Evolutionary conservation across 2,888 invertebrate species (phyloP).

Genomic region (Cephus pulcher): DNA sequence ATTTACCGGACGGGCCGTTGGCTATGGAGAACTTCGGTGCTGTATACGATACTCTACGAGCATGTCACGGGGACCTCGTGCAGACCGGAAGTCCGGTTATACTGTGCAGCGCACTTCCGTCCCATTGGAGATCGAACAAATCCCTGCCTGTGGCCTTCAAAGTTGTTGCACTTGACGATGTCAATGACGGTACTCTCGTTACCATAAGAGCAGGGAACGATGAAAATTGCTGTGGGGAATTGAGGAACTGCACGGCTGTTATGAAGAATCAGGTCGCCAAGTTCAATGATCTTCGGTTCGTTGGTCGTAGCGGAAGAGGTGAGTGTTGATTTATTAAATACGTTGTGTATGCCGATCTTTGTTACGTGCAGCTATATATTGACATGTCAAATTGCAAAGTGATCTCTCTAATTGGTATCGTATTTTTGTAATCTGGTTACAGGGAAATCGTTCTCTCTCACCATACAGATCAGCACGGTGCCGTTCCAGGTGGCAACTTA

Average conservation of each 20-base stretch:
- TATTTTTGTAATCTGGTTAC: constrained; percentile 40
- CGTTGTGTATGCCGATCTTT: not conserved
- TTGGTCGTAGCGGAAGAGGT: constrained; percentile 97
- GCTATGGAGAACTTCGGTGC: constrained; percentile 82
- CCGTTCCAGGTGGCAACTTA: constrained; percentile 92
- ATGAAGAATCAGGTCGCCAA: constrained; percentile 99
- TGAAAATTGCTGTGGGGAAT: constrained; percentile 95
- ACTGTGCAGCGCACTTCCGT: constrained; percentile 92
- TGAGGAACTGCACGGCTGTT: constrained; percentile 92
- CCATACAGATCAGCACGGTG: constrained; percentile 89
- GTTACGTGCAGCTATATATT: not conserved
- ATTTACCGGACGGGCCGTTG: constrained; percentile 75
- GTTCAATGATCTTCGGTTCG: constrained; percentile 98
- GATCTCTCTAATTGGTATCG: constrained; percentile 2
- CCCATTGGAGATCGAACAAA: constrained; percentile 98
- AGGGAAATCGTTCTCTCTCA: constrained; percentile 94
- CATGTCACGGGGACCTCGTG: constrained; percentile 93
- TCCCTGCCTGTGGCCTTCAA: constrained; percentile 96
- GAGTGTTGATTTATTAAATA: constrained; percentile 37
- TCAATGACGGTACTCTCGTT: constrained; percentile 94
- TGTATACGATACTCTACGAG: constrained; percentile 83
- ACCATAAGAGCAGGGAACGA: constrained; percentile 97
- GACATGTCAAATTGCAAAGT: not conserved
- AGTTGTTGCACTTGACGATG: constrained; percentile 93
- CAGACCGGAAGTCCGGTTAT: constrained; percentile 96